Base-by-base conservation (phyloP, 2,113 vertebrate species). In the Piprites chloris region DNA sequence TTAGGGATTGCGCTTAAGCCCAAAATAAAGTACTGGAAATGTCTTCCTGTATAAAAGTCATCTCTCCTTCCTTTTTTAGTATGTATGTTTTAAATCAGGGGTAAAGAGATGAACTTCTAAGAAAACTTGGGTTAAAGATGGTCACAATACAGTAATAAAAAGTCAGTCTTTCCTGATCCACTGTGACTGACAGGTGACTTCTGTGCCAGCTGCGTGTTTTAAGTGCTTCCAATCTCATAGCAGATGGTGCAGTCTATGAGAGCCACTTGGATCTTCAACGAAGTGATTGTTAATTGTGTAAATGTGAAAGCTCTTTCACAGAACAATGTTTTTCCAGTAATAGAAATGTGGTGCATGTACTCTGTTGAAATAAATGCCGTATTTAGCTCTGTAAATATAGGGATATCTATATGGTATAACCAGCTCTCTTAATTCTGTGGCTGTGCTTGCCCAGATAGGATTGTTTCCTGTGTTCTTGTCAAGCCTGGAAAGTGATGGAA, bases 331-430 rank as follows among this genome's bases (percentile, higher is more conserved):
- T 5, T 76, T 42, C 53, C 52, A 77, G 17, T 73, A 66, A 53
- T 1, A 67, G 75, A 76, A 66, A 63, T 58, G 23, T 14, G 66
- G 20, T 41, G 37, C 33, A 46, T 0, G 0, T 50, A 17, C 33
- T 85, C 37, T 58, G 17, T 21, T 78, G 77, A 63, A 73, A 28
- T 9, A 18, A 14, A 4, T 81, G 42, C 32, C 2, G 0, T 79
- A 21, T 73, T 66, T 77, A 92, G 15, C 23, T 77, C 63, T 49
- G 42, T 77, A 26, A 9, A 71, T 67, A 13, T 12, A 62, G 21
- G 13, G 42, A 8, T 55, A 22, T 33, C n/a, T 53, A 0, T 35
- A 3, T 33, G 24, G 30, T 50, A 26, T 5, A 55, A 23, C 11
- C 26, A 22, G 1, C 22, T 76, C 6, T 62, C 20, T 37, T 71